Conservation (phyloP, 2,888 invertebrate species). For the Dryobota labecula region DNA sequence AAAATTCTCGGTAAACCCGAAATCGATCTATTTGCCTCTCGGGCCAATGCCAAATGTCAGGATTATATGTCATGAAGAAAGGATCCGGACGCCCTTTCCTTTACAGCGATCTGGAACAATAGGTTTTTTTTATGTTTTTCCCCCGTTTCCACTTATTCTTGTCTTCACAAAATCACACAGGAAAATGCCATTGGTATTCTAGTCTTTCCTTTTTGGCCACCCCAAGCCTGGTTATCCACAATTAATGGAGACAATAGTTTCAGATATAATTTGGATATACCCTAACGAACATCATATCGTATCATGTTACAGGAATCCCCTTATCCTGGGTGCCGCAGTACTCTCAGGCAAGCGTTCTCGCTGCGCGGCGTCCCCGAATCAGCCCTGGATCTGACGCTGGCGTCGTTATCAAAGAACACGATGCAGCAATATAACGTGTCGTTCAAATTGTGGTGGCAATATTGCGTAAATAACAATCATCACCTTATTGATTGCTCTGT, state of each 20-base stretch:
- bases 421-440: constrained; percentile 3
- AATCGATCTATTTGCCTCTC: background rate
- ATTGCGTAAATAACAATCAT: background rate
- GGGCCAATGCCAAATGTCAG: background rate
- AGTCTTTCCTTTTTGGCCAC: background rate
- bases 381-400: constrained; percentile 1
- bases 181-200: background rate
- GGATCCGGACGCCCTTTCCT: constrained; percentile 2
- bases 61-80: background rate
- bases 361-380: background rate
- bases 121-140: background rate
- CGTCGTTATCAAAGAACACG: constrained; percentile 5
- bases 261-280: background rate
- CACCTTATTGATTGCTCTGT: background rate
- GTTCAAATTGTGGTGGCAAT: constrained; percentile 9
- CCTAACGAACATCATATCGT: background rate
- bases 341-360: background rate
- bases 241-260: too few relatives aligned
- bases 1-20: background rate
- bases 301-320: background rate
- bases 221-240: too few relatives aligned
- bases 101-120: background rate
- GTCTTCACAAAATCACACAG: background rate
- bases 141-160: background rate
- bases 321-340: background rate